Base-by-base conservation (phyloP, 2,113 vertebrate genomes). In the Hylia prasina region DNA sequence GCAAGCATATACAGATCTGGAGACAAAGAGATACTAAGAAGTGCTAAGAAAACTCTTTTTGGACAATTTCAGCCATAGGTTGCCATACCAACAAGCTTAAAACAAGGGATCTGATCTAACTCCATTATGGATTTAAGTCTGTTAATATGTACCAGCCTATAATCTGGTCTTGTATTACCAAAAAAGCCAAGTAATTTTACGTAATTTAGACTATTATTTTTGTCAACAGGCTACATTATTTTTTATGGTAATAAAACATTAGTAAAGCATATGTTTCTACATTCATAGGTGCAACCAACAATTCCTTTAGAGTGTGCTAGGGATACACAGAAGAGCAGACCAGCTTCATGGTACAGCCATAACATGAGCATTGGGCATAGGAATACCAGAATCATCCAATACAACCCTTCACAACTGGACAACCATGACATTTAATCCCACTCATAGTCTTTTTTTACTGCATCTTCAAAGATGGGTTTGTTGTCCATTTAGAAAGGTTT, bases 41-140 rank as follows among this genome's bases (percentile, higher is more conserved):
- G 0, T 79, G 45, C 30, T 57, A 78, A 81, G 56, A 78, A 73
- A 88, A 94, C 37, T 60, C 64, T 77, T 89, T 95, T 79, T 87
- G 90, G 68, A 92, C 90, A 90, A 64, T 56, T 89, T 90, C 61
- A 89, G 40, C 72, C 92, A 93, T n/a, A 86, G 72, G 72, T 65
- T 96, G 82, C 92, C 88, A 92, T 89, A 92, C 40, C 92, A 92
- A 90, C 68, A 56, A 89, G 53, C 45, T 84, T 82, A 65, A 87
- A 87, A 80, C 63, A 72, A 80, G 16, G 13, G 30, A 92, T 83
- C 23, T 48, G 28, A 83, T 83, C 28, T 31, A 84, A 65, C 31
- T 71, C 51, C 25, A 35, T 56, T 70, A 58, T 17, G 33, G 44
- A 78, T 88, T 90, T 78, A 56, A 81, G 28, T 60, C 51, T 71